phyloP scores from a whole-genome alignment of 2,113 vertebrate species.

The Ptychochromis oligacanthus region DNA sequence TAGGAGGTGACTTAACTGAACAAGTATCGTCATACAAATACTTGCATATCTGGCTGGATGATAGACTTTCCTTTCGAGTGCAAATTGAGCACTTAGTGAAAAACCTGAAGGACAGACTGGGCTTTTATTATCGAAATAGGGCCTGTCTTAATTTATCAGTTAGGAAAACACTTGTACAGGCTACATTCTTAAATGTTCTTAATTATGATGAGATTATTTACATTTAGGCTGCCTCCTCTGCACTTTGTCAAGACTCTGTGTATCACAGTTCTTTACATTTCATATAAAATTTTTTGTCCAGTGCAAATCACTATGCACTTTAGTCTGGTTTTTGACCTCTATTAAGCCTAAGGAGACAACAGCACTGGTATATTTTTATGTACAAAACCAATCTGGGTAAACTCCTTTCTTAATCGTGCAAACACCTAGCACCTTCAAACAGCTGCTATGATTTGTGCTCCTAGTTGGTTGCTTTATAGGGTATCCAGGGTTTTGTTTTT shows the following conservation, averaged over 20 bases:
- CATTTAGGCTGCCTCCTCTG: neutral
- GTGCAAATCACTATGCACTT: neutral
- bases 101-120: neutral
- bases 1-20: neutral
- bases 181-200: neutral
- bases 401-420: neutral
- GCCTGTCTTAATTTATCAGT: too few relatives aligned
- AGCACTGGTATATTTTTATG: neutral
- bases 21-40: neutral
- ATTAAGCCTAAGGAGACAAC: neutral
- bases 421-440: neutral
- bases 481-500: neutral
- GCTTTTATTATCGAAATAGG: neutral
- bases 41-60: neutral
- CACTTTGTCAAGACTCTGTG: neutral
- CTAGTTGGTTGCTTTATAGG: neutral
- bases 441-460: neutral
- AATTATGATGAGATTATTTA: neutral
- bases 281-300: neutral
- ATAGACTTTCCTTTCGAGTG: neutral
- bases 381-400: neutral
- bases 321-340: neutral
- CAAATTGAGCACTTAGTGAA: neutral
- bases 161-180: neutral
- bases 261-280: constrained; percentile 1